Conservation (phyloP, 2,888 invertebrate species). For the Ashinkailepas kermadecensis region DNA sequence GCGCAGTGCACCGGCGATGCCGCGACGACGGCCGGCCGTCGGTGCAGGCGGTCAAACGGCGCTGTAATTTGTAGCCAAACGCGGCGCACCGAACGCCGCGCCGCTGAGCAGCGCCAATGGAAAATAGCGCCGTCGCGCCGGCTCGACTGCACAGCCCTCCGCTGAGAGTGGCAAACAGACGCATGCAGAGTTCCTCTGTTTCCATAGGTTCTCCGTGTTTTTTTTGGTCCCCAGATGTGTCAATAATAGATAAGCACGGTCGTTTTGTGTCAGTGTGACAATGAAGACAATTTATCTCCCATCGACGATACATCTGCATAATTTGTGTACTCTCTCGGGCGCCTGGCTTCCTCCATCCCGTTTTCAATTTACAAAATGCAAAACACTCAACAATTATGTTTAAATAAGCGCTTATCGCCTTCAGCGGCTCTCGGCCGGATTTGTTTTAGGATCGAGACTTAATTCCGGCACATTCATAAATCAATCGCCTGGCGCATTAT, state of each 20-base stretch:
- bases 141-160: neutral
- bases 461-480: conserved; percentile 4
- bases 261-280: neutral
- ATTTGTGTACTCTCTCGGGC: neutral
- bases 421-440: neutral
- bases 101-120: neutral
- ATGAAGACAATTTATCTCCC: neutral
- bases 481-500: conserved; percentile 11
- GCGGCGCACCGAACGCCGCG: neutral
- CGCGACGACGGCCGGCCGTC: neutral
- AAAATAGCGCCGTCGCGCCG: neutral
- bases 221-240: neutral
- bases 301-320: neutral
- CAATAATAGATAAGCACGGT: neutral
- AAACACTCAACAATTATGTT: neutral
- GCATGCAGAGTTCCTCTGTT: neutral
- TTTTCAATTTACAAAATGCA: neutral
- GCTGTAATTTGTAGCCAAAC: neutral
- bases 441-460: conserved; percentile 1
- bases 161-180: neutral
- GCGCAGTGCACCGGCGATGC: neutral
- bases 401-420: conserved; percentile 8
- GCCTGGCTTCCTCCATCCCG: neutral
- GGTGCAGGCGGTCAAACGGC: neutral
- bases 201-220: neutral